These are phyloP conservation scores for Sylvietta virens DNA, from an alignment of 2,113 vertebrate genomes.

Conservation along the genomic window DNA sequence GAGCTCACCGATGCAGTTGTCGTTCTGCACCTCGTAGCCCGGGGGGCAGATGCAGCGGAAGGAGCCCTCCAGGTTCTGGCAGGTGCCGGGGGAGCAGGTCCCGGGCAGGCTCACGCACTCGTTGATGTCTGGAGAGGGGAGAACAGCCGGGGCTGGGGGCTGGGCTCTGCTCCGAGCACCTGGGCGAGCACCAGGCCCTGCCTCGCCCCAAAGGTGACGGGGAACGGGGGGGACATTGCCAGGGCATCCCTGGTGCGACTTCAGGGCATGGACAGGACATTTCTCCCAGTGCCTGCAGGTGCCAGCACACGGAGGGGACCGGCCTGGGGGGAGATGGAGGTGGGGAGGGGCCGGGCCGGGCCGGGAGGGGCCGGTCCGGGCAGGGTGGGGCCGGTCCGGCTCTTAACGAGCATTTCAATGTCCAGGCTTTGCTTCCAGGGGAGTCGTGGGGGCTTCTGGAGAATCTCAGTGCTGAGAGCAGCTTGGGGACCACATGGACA, in stretches of 20 bases:
- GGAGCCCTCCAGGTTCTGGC: conserved; percentile 91
- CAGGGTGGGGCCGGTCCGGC: too few species aligned
- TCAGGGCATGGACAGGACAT: not conserved
- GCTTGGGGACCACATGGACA: not conserved
- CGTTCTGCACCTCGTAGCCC: conserved; percentile 88
- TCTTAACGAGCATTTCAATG: not conserved
- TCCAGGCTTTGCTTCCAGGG: not conserved
- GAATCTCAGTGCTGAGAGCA: not conserved
- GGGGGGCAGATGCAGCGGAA: conserved; percentile 93
- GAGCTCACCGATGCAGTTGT: conserved; percentile 86
- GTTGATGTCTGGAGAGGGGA: conserved; percentile 79
- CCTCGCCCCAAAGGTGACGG: not conserved
- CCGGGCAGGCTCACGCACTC: conserved; percentile 86
- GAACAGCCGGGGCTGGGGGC: not conserved
- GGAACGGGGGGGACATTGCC: not conserved
- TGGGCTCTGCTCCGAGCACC: not conserved
- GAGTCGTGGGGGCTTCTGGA: not conserved
- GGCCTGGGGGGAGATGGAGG: not conserved
- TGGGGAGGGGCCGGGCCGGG: too few species aligned
- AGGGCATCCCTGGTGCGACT: not conserved
- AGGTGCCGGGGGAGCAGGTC: conserved; percentile 88
- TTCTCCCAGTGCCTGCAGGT: not conserved
- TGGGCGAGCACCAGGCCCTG: not conserved
- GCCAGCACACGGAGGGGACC: not conserved
- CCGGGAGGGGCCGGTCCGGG: too few species aligned